Evolutionary conservation across 2,113 vertebrate genomes (phyloP).

Genomic region (Elephas maximus): DNA sequence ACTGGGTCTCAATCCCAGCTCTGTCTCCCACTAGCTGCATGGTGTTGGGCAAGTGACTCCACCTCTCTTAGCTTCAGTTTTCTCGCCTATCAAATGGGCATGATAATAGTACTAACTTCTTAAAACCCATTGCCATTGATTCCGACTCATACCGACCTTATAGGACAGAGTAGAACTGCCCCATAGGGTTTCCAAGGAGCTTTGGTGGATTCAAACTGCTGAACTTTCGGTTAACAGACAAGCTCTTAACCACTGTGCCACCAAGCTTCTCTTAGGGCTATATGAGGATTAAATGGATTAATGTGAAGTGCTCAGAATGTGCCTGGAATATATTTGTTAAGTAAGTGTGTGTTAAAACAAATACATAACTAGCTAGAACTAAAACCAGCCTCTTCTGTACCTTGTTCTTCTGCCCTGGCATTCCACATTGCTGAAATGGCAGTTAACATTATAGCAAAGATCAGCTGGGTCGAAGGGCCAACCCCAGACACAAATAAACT

Average conservation of each 20-base stretch:
- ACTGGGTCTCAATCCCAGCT: neutral
- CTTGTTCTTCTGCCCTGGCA: constrained; percentile 62
- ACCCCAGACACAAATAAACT: constrained; percentile 4
- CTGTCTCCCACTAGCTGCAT: neutral
- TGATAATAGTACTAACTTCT: neutral
- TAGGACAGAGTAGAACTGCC: no score
- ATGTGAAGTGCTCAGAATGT: neutral
- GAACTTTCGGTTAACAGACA: no score
- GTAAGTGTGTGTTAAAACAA: neutral
- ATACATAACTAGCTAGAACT: neutral
- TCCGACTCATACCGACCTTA: no score
- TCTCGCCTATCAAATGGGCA: neutral
- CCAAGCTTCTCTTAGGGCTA: neutral
- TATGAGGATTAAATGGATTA: neutral
- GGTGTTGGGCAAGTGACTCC: neutral
- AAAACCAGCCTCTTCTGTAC: constrained; percentile 41
- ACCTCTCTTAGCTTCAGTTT: neutral
- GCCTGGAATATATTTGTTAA: neutral
- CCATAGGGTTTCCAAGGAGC: no score
- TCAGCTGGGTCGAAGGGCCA: neutral
- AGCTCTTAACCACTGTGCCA: no score
- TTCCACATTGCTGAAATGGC: constrained; percentile 58
- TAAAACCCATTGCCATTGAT: no score
- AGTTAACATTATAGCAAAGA: constrained; percentile 61
- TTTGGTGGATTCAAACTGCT: no score